Evolutionary conservation across 2,797 vertebrate species (phyloP).

Genomic region (Galagoides demidoff): DNA sequence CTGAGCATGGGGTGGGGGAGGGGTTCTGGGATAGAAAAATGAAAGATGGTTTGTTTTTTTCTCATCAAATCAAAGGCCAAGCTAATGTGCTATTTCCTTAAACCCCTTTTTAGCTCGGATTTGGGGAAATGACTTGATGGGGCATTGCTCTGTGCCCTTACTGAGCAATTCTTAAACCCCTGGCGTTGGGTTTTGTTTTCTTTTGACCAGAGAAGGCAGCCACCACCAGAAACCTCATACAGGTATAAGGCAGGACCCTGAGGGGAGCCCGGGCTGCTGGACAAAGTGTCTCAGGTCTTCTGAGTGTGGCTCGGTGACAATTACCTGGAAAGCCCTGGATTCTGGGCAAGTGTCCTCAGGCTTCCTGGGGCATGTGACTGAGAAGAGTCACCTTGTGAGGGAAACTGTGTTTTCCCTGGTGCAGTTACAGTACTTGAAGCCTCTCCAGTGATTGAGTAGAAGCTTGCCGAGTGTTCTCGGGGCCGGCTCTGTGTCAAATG

Average conservation of each 20-base stretch:
- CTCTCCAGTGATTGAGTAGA: neutral
- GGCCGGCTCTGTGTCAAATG: accelerated
- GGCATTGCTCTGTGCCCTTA: neutral
- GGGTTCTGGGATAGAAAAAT: neutral
- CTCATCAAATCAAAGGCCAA: neutral
- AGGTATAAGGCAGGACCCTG: neutral
- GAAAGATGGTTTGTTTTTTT: neutral
- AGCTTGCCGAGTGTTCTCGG: neutral
- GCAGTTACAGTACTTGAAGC: neutral
- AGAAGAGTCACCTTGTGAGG: neutral
- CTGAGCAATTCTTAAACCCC: neutral
- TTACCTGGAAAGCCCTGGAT: neutral
- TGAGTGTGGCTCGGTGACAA: neutral
- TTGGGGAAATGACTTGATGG: neutral
- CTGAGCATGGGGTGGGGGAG: accelerated
- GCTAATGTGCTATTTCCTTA: neutral
- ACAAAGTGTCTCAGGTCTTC: neutral
- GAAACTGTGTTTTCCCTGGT: neutral
- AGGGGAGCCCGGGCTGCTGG: neutral
- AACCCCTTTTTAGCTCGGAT: neutral
- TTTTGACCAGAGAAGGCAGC: neutral
- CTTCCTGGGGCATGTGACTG: neutral
- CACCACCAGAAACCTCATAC: neutral
- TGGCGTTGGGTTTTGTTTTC: neutral
- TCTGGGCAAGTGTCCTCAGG: neutral